Evolutionary conservation across 2,888 invertebrate genomes (phyloP), one percentile per base, ranked within the genome.

Genomic region (Perizoma affinitatum): DNA sequence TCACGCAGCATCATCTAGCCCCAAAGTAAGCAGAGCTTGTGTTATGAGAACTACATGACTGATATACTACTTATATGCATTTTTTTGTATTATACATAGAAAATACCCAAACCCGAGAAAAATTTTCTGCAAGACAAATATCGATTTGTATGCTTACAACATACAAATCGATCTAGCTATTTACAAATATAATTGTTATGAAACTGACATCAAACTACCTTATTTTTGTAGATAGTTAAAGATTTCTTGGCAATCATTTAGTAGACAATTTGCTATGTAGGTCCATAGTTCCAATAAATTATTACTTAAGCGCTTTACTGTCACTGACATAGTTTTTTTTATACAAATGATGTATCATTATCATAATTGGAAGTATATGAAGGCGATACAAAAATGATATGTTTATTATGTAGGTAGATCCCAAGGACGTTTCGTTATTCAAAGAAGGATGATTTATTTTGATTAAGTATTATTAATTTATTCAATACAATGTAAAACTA

Each of bases 191-290:
- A 22, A 2, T 22, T 1, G 22, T 22, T 22, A 22, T 22, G 22
- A 22, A 2, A 22, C 22, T 22, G 22, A 22, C 22, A 2, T 3
- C 22, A 22, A 22, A 22, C 22, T 22, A 2, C 22, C 22, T 22
- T 22, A 22, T 22, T 22, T 22, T 22, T 22, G 22, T 22, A n/a
- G n/a, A n/a, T n/a, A 22, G 3, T 22, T 22, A 1, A 22, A 22
- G 22, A 22, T 22, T 22, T 48, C 41, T 54, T 48, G 42, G 11
- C 43, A 43, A 44, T 42, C 33, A 45, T 44, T 54, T 54, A 45
- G 49, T 50, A 45, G 45, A 50, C 36, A 41, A 54, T 49, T 59
- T 59, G 49, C 45, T 45, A 50, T 36, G 6, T 53, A 53, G 33
- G 11, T 60, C 34, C 22, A 38, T 36, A n/a, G 33, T 46, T 54